These are phyloP conservation scores for Cremastinae sp. DNA, from an alignment of 2,888 invertebrate genomes.

Conservation along the genomic window DNA sequence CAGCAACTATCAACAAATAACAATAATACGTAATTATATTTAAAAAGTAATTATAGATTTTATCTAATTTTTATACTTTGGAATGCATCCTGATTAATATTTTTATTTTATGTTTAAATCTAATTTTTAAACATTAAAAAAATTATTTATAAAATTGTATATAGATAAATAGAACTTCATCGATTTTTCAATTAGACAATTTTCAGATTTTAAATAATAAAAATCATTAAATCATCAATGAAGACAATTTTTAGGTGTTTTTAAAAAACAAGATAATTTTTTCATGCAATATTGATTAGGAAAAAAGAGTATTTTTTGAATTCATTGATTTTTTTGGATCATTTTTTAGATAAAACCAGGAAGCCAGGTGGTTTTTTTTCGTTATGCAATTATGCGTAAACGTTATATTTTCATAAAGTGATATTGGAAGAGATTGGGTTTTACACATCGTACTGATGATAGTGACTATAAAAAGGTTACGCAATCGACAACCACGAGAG, in stretches of 20 bases:
- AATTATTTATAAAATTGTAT: neutral
- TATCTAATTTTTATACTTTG: neutral
- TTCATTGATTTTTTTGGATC: no score
- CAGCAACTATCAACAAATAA: conserved; percentile 76
- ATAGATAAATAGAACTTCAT: no score
- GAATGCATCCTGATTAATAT: no score
- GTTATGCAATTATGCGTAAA: conserved; percentile 50
- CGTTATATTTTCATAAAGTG: conserved; percentile 12
- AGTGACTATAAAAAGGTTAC: conserved; percentile 63
- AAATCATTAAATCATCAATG: no score
- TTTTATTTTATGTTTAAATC: neutral
- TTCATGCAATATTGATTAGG: no score
- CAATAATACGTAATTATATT: neutral
- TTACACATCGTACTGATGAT: conserved; percentile 50
- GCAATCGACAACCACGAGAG: conserved; percentile 68
- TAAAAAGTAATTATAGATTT: conserved; percentile 3
- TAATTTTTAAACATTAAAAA: neutral
- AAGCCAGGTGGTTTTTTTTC: conserved; percentile 34
- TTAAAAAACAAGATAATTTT: no score
- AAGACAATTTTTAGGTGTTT: no score
- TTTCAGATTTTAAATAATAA: no score
- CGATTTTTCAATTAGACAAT: no score
- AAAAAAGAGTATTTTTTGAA: no score
- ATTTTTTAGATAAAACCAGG: no score
- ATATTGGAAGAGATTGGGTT: conserved; percentile 32